Evolutionary conservation across 1,140 invertebrate genomes (phyloP), one percentile per base, ranked within the genome.

Genomic region (Scylla paramamosain): DNA sequence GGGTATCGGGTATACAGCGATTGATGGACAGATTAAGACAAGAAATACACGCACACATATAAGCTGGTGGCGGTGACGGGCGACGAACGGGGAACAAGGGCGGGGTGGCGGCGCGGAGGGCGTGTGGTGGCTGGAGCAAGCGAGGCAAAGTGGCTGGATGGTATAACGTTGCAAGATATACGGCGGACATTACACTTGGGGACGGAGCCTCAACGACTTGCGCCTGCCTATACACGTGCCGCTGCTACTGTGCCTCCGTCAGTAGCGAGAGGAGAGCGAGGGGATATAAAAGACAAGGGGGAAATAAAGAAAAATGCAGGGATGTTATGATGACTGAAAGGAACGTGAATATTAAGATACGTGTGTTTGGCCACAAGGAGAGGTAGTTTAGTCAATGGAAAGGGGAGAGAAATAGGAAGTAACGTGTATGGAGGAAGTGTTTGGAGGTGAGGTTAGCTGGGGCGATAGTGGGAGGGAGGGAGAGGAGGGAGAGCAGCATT

Each of bases 151-250:
- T n/a, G 67, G 67, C 67, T n/a, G n/a, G 31, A 1, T 20, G 86
- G 86, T 45, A 88, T 88, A 31, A 88, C 86, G n/a, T 88, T 45
- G 45, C 45, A 77, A 77, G 67, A 77, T 20, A n/a, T 25, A 77
- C n/a, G 0, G 20, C 12, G 25, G 20, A 25, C 67, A 77, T 77
- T 77, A 77, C n/a, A n/a, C 1, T 0, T 12, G 67, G 1, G n/a
- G 67, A 77, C 67, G 6, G 67, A n/a, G 20, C 10, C 1, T n/a
- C 7, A 77, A n/a, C 67, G 12, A 59, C 67, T 0, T 12, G 67
- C 25, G 52, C 52, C 52, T 59, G 52, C 52, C 52, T 59, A 20
- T 59, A 59, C 12, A 12, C 52, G 16, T 59, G 52, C 52, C 10
- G 16, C 52, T 59, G 52, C 52, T 59, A 59, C 52, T 59, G 52